phyloP scores from a whole-genome alignment of 37 sponge, comb jelly and placozoan species.

The Geodia barretti region DNA sequence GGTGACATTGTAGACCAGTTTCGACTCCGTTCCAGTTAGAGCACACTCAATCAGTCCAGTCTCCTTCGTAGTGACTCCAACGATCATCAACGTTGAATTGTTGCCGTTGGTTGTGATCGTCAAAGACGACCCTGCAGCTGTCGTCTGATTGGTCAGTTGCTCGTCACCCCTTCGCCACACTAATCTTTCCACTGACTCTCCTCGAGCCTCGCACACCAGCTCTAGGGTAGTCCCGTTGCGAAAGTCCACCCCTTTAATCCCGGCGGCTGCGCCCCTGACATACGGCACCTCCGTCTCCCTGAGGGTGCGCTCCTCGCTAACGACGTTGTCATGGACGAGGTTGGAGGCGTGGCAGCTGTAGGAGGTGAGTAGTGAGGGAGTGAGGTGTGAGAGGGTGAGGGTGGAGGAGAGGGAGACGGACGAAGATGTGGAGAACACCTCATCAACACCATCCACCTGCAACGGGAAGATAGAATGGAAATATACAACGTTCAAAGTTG shows the following conservation, averaged over 20 bases:
- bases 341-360: conserved; percentile 17
- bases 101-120: not conserved
- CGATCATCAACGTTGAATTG: not conserved
- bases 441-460: no score
- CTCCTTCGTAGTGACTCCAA: not conserved
- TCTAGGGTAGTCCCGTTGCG: not conserved
- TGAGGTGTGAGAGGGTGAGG: conserved; percentile 4
- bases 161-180: not conserved
- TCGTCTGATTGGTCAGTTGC: not conserved
- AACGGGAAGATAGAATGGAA: no score
- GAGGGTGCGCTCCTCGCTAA: not conserved
- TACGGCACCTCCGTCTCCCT: conserved; percentile 4
- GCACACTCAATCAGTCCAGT: conserved; percentile 21
- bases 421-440: no score
- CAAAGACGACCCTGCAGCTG: not conserved
- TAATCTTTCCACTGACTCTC: not conserved
- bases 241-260: not conserved
- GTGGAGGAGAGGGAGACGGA: not conserved
- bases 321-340: not conserved
- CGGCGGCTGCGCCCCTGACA: not conserved
- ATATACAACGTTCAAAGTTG: no score
- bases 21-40: not conserved
- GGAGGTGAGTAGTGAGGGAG: not conserved
- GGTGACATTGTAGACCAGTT: not conserved
- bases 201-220: conserved; percentile 16